These are phyloP conservation scores for Allobates femoralis DNA, from an alignment of 2,797 vertebrate species.

Conservation along the genomic window DNA sequence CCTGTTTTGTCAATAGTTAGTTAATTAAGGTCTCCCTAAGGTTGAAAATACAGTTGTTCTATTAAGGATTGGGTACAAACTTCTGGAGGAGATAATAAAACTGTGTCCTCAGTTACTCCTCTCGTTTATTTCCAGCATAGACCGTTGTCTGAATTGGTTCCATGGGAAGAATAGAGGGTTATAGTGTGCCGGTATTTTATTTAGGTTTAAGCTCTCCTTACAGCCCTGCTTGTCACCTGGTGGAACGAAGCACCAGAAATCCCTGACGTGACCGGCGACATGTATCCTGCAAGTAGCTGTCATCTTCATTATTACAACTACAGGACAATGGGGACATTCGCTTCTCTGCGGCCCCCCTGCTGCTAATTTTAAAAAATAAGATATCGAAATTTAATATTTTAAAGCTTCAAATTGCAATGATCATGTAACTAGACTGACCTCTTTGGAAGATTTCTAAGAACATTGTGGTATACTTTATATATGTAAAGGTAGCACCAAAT, in stretches of 20 bases:
- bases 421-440: background rate
- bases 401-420: background rate
- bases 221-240: conserved; percentile 28
- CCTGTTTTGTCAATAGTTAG: conserved; percentile 53
- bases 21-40: conserved; percentile 58
- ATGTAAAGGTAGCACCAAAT: too few relatives aligned
- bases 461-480: background rate
- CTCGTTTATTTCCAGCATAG: conserved; percentile 40
- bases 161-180: conserved; percentile 37
- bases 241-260: conserved; percentile 5
- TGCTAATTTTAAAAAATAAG: background rate
- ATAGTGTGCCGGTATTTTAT: conserved; percentile 31
- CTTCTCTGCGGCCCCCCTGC: too few relatives aligned
- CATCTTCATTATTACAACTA: conserved; percentile 17
- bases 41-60: conserved; percentile 45
- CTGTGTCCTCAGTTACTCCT: conserved; percentile 45
- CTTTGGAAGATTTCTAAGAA: background rate
- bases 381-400: background rate
- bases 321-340: conserved; percentile 2
- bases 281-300: conserved; percentile 20
- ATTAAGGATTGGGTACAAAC: conserved; percentile 30
- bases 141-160: conserved; percentile 28
- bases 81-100: conserved; percentile 25
- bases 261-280: conserved; percentile 5
- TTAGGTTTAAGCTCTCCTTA: conserved; percentile 39